Conservation (phyloP, 2,888 invertebrate species). For the Tethea ocularis region DNA sequence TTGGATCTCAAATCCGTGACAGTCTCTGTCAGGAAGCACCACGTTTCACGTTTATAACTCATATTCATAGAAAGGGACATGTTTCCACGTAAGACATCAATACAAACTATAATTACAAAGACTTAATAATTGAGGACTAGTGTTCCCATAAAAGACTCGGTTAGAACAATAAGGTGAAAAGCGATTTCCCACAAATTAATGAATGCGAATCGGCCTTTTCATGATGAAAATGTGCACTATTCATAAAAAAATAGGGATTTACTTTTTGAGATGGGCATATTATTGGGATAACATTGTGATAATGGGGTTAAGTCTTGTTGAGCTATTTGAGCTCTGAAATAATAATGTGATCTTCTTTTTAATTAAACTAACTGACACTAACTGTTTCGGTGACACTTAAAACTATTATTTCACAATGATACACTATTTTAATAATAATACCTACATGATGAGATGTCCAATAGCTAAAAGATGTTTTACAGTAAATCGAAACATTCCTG, state of each 20-base stretch:
- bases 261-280: conserved; percentile 14
- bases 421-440: too few relatives aligned
- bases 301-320: too few relatives aligned
- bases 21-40: too few relatives aligned
- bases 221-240: conserved; percentile 14
- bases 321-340: too few relatives aligned
- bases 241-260: conserved; percentile 17
- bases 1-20: too few relatives aligned
- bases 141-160: conserved; percentile 3
- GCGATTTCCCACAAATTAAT: conserved; percentile 21
- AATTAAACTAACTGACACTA: too few relatives aligned
- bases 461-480: neutral
- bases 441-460: neutral
- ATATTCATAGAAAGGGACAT: neutral
- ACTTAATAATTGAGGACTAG: neutral
- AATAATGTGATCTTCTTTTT: too few relatives aligned
- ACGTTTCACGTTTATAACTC: too few relatives aligned
- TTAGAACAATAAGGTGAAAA: conserved; percentile 20
- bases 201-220: conserved; percentile 12
- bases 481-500: neutral
- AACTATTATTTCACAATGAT: too few relatives aligned
- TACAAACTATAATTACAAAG: neutral
- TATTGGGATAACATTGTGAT: too few relatives aligned
- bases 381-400: too few relatives aligned
- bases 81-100: neutral